Percentiles rank a stretch among this genome's conserved stretches.
Conservation (phyloP, 2,888 invertebrate species). For the Callyntrura sp. region DNA sequence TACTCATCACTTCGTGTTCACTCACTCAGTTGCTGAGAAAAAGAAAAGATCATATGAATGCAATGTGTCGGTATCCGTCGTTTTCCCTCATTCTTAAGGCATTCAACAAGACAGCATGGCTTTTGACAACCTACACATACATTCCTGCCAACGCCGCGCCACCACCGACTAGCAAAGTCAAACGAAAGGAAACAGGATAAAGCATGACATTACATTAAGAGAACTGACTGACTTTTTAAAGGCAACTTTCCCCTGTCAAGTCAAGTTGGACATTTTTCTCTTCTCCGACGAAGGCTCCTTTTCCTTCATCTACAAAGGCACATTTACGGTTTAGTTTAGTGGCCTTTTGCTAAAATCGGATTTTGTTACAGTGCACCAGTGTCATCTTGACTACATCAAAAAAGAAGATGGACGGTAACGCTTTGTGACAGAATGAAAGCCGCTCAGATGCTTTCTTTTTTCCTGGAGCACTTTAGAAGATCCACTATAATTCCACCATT, state of each 20-base stretch:
- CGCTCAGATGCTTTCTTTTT: constrained; percentile 49
- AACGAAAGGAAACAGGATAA: constrained; percentile 56
- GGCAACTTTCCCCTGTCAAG: constrained; percentile 66
- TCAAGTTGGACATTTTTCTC: constrained; percentile 62
- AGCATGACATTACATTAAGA: constrained; percentile 72
- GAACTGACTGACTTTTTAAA: constrained; percentile 61
- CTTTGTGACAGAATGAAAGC: constrained; percentile 57
- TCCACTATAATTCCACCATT: constrained; percentile 44
- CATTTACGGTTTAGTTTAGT: constrained; percentile 51
- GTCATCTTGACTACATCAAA: constrained; percentile 56
- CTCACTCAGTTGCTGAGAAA: constrained; percentile 3
- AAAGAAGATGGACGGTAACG: constrained; percentile 58
- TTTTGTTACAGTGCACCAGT: constrained; percentile 61
- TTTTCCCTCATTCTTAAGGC: constrained; percentile 44
- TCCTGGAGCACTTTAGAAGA: constrained; percentile 60
- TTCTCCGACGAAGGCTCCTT: constrained; percentile 18
- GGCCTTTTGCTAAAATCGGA: constrained; percentile 57
- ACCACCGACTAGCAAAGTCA: background rate
- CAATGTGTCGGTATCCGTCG: constrained; percentile 63
- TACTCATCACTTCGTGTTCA: constrained; percentile 34
- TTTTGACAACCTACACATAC: constrained; percentile 22
- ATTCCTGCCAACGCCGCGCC: background rate
- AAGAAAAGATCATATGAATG: constrained; percentile 32
- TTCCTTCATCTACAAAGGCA: constrained; percentile 7
- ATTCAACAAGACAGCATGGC: constrained; percentile 58